phyloP scores from a whole-genome alignment of 2,888 invertebrate species.

The Pollenia amentaria region DNA sequence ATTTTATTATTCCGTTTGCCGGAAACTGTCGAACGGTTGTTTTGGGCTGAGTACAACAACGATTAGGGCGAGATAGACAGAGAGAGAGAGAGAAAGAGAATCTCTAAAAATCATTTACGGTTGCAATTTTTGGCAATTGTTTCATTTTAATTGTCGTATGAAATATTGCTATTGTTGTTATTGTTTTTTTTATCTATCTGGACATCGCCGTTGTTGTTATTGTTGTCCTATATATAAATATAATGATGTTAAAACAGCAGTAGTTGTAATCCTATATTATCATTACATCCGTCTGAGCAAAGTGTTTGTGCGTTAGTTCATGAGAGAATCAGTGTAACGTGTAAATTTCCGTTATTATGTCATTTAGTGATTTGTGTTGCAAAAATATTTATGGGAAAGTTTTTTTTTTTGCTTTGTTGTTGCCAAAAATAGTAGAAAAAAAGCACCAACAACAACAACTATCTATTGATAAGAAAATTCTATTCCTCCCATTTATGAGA shows the following conservation, averaged over 20 bases:
- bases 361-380: constrained; percentile 72
- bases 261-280: constrained; percentile 52
- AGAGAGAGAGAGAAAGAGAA: neutral
- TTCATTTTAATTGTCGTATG: constrained; percentile 67
- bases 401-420: constrained; percentile 39
- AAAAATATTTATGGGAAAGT: constrained; percentile 73
- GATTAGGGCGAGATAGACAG: neutral
- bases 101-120: constrained; percentile 64
- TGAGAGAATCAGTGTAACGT: constrained; percentile 63
- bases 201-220: constrained; percentile 36
- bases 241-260: constrained; percentile 18
- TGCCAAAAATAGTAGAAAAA: constrained; percentile 17
- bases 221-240: constrained; percentile 33
- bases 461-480: constrained; percentile 10
- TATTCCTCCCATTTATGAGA: constrained; percentile 6
- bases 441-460: neutral
- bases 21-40: constrained; percentile 70
- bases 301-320: neutral
- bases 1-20: constrained; percentile 45
- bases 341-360: constrained; percentile 74
- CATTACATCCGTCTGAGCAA: constrained; percentile 68
- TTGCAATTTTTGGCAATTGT: constrained; percentile 66
- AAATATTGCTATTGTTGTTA: constrained; percentile 57
- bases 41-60: neutral
- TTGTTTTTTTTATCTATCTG: constrained; percentile 59